phyloP scores from a whole-genome alignment of 1,140 invertebrate genomes.

The Macrobrachium nipponense region DNA sequence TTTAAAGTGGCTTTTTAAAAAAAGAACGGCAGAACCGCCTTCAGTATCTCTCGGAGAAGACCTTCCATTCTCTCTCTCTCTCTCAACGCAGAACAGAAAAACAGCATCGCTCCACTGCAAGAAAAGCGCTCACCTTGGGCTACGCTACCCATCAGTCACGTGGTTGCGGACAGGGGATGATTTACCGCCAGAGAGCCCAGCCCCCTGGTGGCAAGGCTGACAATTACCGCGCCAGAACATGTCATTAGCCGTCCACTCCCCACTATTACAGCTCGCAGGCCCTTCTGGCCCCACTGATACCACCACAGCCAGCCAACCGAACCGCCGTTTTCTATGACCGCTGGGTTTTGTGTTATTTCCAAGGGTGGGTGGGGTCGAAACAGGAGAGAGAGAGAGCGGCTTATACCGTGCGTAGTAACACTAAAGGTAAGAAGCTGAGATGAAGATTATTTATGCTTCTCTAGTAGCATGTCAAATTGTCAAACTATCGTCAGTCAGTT shows the following conservation, averaged over 20 bases:
- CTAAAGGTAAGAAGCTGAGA: background rate
- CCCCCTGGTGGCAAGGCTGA: slow-evolving; percentile 39
- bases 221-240: slow-evolving; percentile 57
- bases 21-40: too few species aligned
- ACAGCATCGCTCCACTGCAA: background rate
- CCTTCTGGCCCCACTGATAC: background rate
- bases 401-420: background rate
- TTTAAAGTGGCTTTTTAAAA: too few species aligned
- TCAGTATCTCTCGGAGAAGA: too few species aligned
- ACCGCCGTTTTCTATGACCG: slow-evolving; percentile 7
- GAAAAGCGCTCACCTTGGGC: slow-evolving; percentile 7
- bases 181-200: slow-evolving; percentile 47
- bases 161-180: slow-evolving; percentile 48
- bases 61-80: background rate
- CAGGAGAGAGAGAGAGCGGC: background rate
- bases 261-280: slow-evolving; percentile 11
- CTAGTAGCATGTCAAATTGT: too few species aligned
- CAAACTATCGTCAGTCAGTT: too few species aligned
- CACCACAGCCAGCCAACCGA: background rate
- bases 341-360: background rate
- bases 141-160: slow-evolving; percentile 36
- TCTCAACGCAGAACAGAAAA: background rate
- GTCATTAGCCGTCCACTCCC: slow-evolving; percentile 40
- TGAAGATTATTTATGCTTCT: background rate
- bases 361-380: background rate